Conservation (phyloP, 2,888 invertebrate species). For the Agrotis ipsilon region DNA sequence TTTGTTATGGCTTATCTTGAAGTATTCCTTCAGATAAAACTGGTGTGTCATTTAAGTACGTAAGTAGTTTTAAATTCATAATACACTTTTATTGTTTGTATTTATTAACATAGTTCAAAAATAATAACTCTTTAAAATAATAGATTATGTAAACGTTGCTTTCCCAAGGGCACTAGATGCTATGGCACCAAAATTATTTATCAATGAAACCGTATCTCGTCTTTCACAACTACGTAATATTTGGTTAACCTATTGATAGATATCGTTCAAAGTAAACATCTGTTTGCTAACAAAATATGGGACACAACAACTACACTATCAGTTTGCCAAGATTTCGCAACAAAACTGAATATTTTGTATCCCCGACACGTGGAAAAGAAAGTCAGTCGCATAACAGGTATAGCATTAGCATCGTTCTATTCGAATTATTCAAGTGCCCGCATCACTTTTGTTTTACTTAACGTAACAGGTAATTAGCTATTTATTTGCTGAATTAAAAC, state of each 20-base stretch:
- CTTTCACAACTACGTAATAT: not conserved
- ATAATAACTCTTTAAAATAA: too few species aligned
- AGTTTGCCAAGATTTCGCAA: slow-evolving; percentile 63
- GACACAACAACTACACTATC: slow-evolving; percentile 60
- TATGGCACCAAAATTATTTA: too few species aligned
- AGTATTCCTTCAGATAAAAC: not conserved
- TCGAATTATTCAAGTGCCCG: slow-evolving; percentile 48
- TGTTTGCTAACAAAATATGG: slow-evolving; percentile 51
- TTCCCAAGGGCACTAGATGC: too few species aligned
- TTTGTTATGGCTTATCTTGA: not conserved
- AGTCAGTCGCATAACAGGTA: slow-evolving; percentile 53
- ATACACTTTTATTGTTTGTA: not conserved
- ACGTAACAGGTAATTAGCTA: slow-evolving; percentile 51
- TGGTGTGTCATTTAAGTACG: too few species aligned
- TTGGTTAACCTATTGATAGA: slow-evolving; percentile 20
- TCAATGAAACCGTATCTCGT: slow-evolving; percentile 14
- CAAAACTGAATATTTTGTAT: slow-evolving; percentile 59
- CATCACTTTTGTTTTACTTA: slow-evolving; percentile 55
- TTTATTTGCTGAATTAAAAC: slow-evolving; percentile 51
- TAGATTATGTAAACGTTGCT: too few species aligned
- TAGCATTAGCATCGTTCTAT: slow-evolving; percentile 57
- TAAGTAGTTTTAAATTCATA: not conserved
- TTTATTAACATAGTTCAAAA: not conserved
- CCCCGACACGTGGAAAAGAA: slow-evolving; percentile 64
- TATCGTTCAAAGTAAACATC: slow-evolving; percentile 56